Percentiles rank a stretch among this genome's conserved stretches.
phyloP scores from a whole-genome alignment of 2,113 vertebrate genomes.

The Galemys pyrenaicus region DNA sequence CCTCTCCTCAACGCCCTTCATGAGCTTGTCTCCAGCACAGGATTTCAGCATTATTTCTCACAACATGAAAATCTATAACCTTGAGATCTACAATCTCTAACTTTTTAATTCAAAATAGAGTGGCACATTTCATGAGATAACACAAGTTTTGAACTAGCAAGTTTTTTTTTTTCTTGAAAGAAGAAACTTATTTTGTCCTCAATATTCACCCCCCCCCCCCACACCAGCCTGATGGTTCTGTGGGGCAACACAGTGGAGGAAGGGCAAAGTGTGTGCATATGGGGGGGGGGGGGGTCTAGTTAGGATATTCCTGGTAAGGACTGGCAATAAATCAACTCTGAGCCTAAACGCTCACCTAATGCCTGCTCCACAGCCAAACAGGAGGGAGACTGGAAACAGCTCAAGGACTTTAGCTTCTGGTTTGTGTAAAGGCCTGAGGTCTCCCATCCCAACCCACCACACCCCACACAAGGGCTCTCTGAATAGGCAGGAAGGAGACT shows the following conservation, averaged over 20 bases:
- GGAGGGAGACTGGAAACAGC: not conserved
- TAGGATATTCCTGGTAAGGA: not conserved
- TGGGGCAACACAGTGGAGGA: rapidly evolving
- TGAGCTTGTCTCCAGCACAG: too few relatives aligned
- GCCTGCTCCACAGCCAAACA: not conserved
- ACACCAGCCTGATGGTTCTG: not conserved
- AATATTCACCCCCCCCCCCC: too few relatives aligned
- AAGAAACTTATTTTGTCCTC: not conserved
- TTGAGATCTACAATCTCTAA: not conserved
- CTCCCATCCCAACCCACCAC: too few relatives aligned
- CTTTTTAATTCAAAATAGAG: not conserved
- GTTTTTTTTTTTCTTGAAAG: not conserved
- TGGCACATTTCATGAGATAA: not conserved
- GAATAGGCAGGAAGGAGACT: not conserved
- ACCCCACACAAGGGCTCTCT: too few relatives aligned
- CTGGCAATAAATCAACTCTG: too few relatives aligned
- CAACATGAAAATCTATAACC: not conserved
- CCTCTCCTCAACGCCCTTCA: too few relatives aligned
- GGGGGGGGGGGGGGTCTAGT: too few relatives aligned
- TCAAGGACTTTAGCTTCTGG: not conserved
- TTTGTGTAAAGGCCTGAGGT: not conserved
- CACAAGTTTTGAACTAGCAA: not conserved
- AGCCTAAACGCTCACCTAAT: too few relatives aligned
- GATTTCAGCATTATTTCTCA: too few relatives aligned
- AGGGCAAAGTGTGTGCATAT: not conserved